These are phyloP conservation scores for Fragum whitleyi DNA, from an alignment of 2,888 invertebrate species.

Conservation along the genomic window DNA sequence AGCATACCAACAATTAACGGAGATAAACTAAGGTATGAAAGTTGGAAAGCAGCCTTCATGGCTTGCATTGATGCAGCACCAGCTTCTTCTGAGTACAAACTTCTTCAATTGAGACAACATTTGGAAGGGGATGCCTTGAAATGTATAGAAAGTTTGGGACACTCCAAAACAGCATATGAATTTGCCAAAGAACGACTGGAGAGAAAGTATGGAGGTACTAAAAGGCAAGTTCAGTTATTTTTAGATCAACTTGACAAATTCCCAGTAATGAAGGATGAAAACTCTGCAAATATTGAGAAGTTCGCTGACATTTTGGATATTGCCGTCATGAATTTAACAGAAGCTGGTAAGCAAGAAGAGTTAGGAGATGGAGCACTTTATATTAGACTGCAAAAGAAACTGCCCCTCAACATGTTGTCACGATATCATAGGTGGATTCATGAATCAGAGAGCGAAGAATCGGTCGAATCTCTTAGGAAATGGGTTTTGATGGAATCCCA, in stretches of 20 bases:
- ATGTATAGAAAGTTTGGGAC: neutral
- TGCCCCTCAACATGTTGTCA: constrained; percentile 27
- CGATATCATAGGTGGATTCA: constrained; percentile 32
- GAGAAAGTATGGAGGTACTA: neutral
- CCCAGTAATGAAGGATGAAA: neutral
- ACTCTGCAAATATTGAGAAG: neutral
- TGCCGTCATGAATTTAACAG: neutral
- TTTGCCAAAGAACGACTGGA: neutral
- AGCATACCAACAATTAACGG: neutral
- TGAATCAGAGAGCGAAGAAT: constrained; percentile 16
- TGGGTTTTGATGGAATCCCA: constrained; percentile 28
- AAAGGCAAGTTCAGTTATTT: neutral
- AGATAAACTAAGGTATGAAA: neutral
- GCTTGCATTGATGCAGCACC: neutral
- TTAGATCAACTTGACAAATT: neutral
- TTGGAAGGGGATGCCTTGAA: neutral
- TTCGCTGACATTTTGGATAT: constrained; percentile 1
- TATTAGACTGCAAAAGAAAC: neutral
- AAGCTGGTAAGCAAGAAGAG: neutral
- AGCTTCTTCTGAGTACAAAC: neutral
- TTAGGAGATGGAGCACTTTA: neutral
- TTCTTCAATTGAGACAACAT: neutral
- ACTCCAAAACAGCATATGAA: neutral
- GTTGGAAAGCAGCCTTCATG: neutral
- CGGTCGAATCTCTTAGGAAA: constrained; percentile 14